Conservation (phyloP, 2,113 vertebrate species). For the Hyla sarda region DNA sequence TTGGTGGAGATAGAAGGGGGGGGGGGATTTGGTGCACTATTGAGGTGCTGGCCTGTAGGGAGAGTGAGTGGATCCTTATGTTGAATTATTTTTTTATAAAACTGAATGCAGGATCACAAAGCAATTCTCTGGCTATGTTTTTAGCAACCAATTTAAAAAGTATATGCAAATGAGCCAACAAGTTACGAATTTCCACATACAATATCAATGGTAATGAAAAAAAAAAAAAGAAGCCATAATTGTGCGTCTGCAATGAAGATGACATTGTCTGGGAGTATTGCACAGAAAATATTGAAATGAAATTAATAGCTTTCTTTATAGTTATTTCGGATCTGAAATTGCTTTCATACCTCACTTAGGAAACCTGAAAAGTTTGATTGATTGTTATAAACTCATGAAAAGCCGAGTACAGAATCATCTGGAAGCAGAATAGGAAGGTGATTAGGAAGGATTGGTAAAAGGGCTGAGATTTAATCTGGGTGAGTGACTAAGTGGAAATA, state of each 20-base stretch:
- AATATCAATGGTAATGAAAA: constrained; percentile 3
- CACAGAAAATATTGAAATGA: constrained; percentile 14
- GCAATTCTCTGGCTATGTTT: not conserved
- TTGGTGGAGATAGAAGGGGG: too few relatives aligned
- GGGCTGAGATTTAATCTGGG: not conserved
- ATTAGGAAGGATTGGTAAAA: not conserved
- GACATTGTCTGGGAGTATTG: not conserved
- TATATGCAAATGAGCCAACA: constrained; percentile 14
- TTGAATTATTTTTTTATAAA: too few relatives aligned
- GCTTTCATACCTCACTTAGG: constrained; percentile 1
- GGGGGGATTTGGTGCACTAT: too few relatives aligned
- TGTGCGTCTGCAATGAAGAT: constrained; percentile 5
- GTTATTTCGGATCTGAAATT: constrained; percentile 18
- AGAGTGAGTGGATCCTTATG: too few relatives aligned
- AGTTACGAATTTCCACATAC: not conserved
- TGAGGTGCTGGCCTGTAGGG: too few relatives aligned
- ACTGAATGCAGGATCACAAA: not conserved
- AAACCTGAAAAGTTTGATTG: constrained; percentile 24
- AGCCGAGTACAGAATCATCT: not conserved
- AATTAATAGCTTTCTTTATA: constrained; percentile 25
- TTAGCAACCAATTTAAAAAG: not conserved
- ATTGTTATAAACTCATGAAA: constrained; percentile 33
- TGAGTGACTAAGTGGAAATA: not conserved
- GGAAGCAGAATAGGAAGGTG: not conserved
- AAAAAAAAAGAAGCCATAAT: constrained; percentile 7